These are phyloP conservation scores for Lasius platythorax DNA, from an alignment of 2,888 invertebrate species.

Conservation along the genomic window DNA sequence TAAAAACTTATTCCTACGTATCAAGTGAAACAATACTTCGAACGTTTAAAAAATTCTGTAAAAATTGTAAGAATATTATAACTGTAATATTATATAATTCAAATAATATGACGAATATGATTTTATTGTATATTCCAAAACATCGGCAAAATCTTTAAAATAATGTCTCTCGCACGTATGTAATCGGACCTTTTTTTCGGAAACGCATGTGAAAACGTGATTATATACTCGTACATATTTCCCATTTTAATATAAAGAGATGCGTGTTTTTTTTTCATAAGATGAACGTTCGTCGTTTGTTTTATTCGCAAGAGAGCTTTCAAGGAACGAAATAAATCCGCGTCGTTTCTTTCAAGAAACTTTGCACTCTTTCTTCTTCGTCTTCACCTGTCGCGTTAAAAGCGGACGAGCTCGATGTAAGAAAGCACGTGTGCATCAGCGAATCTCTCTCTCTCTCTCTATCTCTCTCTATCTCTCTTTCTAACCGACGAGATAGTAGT, in stretches of 20 bases:
- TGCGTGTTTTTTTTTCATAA: neutral
- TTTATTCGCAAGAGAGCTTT: slow-evolving; percentile 4
- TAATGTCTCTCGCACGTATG: neutral
- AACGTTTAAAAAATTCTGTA: neutral
- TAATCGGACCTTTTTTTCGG: neutral
- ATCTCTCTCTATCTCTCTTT: slow-evolving; percentile 2
- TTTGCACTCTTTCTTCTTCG: slow-evolving; percentile 26
- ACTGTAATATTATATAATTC: neutral
- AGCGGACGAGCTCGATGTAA: slow-evolving; percentile 12
- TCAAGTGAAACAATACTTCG: neutral
- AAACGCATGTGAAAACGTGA: neutral
- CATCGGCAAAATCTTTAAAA: neutral
- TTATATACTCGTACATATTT: neutral
- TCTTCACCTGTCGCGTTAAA: slow-evolving; percentile 32
- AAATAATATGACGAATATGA: neutral
- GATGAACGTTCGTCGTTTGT: slow-evolving; percentile 13
- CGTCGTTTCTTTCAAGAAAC: slow-evolving; percentile 14
- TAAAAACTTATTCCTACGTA: neutral
- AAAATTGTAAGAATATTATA: neutral
- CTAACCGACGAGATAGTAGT: neutral
- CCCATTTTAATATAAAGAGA: slow-evolving; percentile 30
- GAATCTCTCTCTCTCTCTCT: neutral
- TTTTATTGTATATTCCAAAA: neutral
- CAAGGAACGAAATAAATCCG: slow-evolving; percentile 41
- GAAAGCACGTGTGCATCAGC: slow-evolving; percentile 32